Conservation (phyloP, 2,888 invertebrate genomes). For the Achlya flavicornis region DNA sequence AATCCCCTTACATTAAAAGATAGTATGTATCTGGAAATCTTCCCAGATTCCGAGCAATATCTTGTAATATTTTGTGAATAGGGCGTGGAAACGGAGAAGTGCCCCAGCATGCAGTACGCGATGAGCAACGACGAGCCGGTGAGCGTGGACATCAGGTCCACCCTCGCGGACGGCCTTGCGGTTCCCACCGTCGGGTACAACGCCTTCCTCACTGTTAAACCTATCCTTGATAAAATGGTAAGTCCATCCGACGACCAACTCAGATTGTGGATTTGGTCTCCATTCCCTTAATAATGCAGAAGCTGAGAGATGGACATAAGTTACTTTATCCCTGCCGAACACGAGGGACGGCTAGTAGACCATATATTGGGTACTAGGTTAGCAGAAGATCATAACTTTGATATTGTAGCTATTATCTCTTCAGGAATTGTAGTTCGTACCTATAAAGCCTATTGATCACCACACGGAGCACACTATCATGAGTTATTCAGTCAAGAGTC, state of each 20-base stretch:
- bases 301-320: too few species aligned
- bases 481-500: too few species aligned
- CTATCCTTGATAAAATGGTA: constrained; percentile 91
- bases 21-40: not conserved
- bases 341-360: too few species aligned
- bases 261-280: too few species aligned
- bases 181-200: constrained; percentile 95
- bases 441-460: too few species aligned
- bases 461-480: too few species aligned
- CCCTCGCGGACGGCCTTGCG: constrained; percentile 94
- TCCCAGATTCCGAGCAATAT: not conserved
- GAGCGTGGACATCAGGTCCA: constrained; percentile 87
- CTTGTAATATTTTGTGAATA: constrained; percentile 46
- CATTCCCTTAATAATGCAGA: too few species aligned
- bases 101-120: constrained; percentile 92
- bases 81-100: constrained; percentile 97
- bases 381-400: too few species aligned
- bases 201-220: constrained; percentile 89
- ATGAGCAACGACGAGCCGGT: constrained; percentile 87
- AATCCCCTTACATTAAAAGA: not conserved
- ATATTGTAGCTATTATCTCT: too few species aligned
- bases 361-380: too few species aligned
- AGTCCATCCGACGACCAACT: constrained; percentile 23
- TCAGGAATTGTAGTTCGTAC: too few species aligned
- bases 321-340: too few species aligned